Evolutionary conservation across 1,140 invertebrate species (phyloP), one percentile per base, ranked within the genome.

Genomic region (Caligus rogercresseyi): DNA sequence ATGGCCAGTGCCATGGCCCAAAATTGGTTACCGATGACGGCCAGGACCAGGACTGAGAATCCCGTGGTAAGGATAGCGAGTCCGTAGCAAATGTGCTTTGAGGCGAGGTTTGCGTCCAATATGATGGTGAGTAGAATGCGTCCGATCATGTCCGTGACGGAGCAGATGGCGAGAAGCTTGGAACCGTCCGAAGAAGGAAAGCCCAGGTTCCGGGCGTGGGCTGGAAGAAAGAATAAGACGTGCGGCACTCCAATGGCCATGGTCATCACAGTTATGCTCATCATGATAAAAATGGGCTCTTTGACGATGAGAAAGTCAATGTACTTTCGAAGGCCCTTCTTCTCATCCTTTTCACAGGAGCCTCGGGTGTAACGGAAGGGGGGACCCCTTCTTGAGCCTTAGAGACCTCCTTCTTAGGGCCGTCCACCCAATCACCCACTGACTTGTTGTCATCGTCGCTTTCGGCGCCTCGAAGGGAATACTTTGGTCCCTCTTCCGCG

Each of bases 191-290:
- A 76, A 67, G 83, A 83, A 3, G 77, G 79, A 63, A 83, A 81
- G 1, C 82, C 82, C n/a, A 74, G 74, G 0, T 65, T 65, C 0
- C 81, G 78, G 0, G 82, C 82, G 67, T 83, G 83, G 0, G 83
- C 82, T 1, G 83, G 83, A 52, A 85, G 70, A 69, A 83, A 84
- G 69, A 84, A 84, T 3, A 85, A 69, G 71, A 83, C 81, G 67
- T 85, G 84, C 0, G 83, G 83, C 19, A 82, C 83, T 3, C 83
- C 83, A 2, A 82, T 81, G 0, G 83, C 83, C 81, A 85, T 84
- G 1, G 84, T 73, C 3, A 79, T 82, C 11, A 85, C 83, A 3
- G 83, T 83, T 1, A 80, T 73, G 63, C 81, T 82, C 72, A 85
- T 78, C 64, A 83, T 73, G 25, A 84, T 78, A 66, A 86, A 85